Evolutionary conservation across 2,113 vertebrate species (phyloP), one percentile per base, ranked within the genome.

Genomic region (Ploceus nigricollis): DNA sequence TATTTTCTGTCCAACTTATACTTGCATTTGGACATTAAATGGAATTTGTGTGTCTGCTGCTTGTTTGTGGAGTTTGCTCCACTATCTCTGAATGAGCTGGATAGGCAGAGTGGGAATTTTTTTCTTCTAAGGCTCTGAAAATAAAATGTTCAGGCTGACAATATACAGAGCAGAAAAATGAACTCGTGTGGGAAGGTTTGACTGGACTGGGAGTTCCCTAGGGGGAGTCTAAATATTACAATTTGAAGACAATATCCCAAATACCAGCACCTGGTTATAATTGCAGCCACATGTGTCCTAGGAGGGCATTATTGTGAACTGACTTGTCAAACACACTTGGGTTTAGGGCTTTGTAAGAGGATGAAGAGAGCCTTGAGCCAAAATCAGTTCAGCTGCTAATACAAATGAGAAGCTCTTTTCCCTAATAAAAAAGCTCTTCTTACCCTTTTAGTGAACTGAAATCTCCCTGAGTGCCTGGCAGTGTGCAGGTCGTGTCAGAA

Each of bases 121-220:
- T 87, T 77, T 66, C 63, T 82, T 83, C 42, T 53, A 10, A 76
- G 45, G 11, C 60, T 90, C 53, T 65, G 54, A 45, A 92, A 92
- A 76, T 57, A 94, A 91, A 92, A 89, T 70, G 33, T 84, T 93
- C 72, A 66, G 66, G 66, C 58, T 94, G 77, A 85, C 70, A 73
- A 22, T 69, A 82, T 50, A 63, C 40, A 82, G 79, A 90, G 40
- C 76, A 82, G 71, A 53, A 90, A 90, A 95, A 82, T 72, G 93
- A 95, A 93, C 77, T 77, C 0, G 1, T 27, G 44, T 78, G 53
- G 65, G 73, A 92, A 95, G 61, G 35, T 84, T 39, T 89, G 58
- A 77, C 50, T 80, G 61, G 77, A 47, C 54, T 87, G 58, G 44
- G 60, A 56, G 44, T 33, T 45, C 66, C 56, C 48, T 9, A 63